These are phyloP conservation scores for Pectinophora gossypiella DNA, from an alignment of 1,140 invertebrate genomes.

Conservation along the genomic window DNA sequence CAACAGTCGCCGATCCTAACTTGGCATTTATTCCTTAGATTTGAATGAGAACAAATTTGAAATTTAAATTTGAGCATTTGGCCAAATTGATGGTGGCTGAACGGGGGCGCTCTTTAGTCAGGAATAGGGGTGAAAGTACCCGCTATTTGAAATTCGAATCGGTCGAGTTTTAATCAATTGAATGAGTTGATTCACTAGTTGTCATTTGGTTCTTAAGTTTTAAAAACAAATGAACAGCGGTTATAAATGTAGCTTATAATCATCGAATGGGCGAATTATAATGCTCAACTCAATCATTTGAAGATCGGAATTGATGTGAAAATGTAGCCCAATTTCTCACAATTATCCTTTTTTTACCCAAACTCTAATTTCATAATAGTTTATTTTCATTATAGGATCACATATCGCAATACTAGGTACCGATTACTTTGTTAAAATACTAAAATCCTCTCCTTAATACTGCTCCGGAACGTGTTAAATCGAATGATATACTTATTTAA, in stretches of 20 bases:
- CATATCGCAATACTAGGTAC: too few species aligned
- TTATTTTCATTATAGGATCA: not conserved
- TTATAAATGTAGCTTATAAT: not conserved
- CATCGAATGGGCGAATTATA: not conserved
- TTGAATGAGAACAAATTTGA: conserved; percentile 32
- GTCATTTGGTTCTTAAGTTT: not conserved
- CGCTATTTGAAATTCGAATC: not conserved
- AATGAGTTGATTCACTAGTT: not conserved
- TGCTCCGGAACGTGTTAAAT: too few species aligned
- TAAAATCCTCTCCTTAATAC: too few species aligned
- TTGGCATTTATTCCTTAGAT: conserved; percentile 23
- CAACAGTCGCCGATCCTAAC: not conserved
- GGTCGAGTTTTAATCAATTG: too few species aligned
- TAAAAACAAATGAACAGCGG: not conserved
- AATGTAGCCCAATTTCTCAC: too few species aligned
- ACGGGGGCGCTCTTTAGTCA: conserved; percentile 1
- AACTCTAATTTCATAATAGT: not conserved
- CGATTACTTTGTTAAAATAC: too few species aligned
- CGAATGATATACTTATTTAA: too few species aligned
- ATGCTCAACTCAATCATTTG: too few species aligned
- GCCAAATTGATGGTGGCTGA: conserved; percentile 14
- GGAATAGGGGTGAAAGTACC: not conserved
- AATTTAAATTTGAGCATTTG: conserved; percentile 27
- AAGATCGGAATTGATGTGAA: too few species aligned
- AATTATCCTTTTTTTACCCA: too few species aligned